Percentiles rank a stretch among this genome's conserved stretches.
Conservation (phyloP, 1,140 invertebrate species). For the Yoshiicerus persimilis region DNA sequence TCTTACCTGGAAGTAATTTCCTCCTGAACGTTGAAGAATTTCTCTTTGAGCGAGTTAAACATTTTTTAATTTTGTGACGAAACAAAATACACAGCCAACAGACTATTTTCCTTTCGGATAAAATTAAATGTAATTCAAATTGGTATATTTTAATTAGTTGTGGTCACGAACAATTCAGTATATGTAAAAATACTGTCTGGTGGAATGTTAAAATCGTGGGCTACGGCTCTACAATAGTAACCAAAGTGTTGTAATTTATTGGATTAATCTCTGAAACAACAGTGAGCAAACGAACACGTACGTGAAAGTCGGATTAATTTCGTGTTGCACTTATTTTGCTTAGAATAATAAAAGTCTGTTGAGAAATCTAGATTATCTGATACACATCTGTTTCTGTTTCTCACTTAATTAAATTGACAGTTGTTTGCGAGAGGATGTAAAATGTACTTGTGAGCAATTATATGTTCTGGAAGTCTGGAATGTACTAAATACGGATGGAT, state of each 20-base stretch:
- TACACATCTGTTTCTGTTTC: neutral
- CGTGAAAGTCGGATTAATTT: neutral
- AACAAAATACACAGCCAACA: too few species aligned
- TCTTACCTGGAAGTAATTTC: conserved; percentile 58
- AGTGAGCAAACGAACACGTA: neutral
- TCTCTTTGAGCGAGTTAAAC: conserved; percentile 58
- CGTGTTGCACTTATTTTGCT: neutral
- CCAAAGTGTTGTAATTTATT: too few species aligned
- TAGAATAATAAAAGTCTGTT: neutral
- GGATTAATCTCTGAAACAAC: neutral
- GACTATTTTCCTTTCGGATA: too few species aligned
- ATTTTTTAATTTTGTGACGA: conserved; percentile 48
- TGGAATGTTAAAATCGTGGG: too few species aligned
- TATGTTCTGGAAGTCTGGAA: neutral
- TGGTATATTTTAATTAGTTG: too few species aligned
- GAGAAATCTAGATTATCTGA: neutral
- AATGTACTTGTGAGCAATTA: neutral
- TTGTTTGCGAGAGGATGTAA: neutral
- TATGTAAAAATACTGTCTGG: too few species aligned
- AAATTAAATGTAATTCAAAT: too few species aligned
- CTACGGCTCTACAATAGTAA: too few species aligned
- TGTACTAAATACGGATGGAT: neutral
- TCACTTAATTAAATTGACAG: neutral
- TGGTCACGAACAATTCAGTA: too few species aligned
- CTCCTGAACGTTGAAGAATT: conserved; percentile 59